These are phyloP conservation scores for Probaryconus sp. DNA, from an alignment of 1,140 invertebrate species.

Conservation along the genomic window DNA sequence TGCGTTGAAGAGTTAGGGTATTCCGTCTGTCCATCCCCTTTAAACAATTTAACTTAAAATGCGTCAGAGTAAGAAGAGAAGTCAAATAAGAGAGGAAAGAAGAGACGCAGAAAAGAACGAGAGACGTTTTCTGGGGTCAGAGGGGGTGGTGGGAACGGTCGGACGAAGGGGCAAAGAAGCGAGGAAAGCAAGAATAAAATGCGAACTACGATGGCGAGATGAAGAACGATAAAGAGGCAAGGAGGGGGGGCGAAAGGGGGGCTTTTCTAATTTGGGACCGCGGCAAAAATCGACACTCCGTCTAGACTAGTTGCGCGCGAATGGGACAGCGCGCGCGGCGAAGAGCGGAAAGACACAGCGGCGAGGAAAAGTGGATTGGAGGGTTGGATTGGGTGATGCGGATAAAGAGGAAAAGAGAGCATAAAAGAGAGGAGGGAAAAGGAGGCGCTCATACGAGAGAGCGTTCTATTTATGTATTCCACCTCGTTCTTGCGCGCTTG, in stretches of 20 bases:
- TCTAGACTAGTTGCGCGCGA: slow-evolving; percentile 74
- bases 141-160: slow-evolving; percentile 5
- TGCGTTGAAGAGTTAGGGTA: slow-evolving; percentile 28
- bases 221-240: slow-evolving; percentile 25
- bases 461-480: slow-evolving; percentile 77
- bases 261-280: slow-evolving; percentile 77
- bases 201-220: slow-evolving; percentile 21
- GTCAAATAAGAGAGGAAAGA: slow-evolving; percentile 28
- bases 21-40: slow-evolving; percentile 56
- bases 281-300: slow-evolving; percentile 78
- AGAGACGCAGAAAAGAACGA: slow-evolving; percentile 19
- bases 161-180: slow-evolving; percentile 19
- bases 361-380: slow-evolving; percentile 42
- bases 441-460: slow-evolving; percentile 52
- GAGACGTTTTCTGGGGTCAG: slow-evolving; percentile 7
- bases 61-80: slow-evolving; percentile 29
- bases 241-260: slow-evolving; percentile 43
- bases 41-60: slow-evolving; percentile 59
- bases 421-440: slow-evolving; percentile 49
- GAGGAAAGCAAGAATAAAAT: slow-evolving; percentile 51
- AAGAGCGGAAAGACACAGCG: slow-evolving; percentile 30
- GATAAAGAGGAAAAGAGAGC: slow-evolving; percentile 56
- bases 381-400: slow-evolving; percentile 42
- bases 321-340: slow-evolving; percentile 50
- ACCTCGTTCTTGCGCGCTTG: slow-evolving; percentile 71